These are phyloP conservation scores for Drosophila siamana DNA, from an alignment of 2,888 invertebrate species.

Conservation along the genomic window DNA sequence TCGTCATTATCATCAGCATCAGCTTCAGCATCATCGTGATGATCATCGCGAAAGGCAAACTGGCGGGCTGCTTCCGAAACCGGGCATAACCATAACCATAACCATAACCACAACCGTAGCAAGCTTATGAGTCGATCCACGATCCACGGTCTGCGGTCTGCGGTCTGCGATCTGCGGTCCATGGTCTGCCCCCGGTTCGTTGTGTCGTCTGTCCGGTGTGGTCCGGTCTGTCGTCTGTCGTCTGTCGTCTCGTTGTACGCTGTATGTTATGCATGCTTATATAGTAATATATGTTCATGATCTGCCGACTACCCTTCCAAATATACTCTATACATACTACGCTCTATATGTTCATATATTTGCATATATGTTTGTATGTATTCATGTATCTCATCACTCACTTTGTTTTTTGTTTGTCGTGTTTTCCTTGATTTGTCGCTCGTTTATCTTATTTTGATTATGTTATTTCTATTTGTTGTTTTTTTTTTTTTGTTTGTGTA, in stretches of 20 bases:
- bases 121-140: constrained; percentile 51
- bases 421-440: constrained; percentile 43
- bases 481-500: constrained; percentile 6
- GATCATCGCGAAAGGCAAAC: constrained; percentile 32
- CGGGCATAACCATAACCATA: constrained; percentile 57
- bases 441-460: constrained; percentile 42
- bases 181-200: neutral
- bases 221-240: constrained; percentile 10
- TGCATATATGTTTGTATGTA: neutral
- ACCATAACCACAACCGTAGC: constrained; percentile 56
- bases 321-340: constrained; percentile 19
- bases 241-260: no score
- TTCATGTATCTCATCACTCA: constrained; percentile 58
- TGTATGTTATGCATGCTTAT: constrained; percentile 12
- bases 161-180: constrained; percentile 6
- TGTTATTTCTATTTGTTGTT: constrained; percentile 11
- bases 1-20: constrained; percentile 15
- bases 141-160: constrained; percentile 14
- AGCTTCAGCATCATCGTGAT: constrained; percentile 26
- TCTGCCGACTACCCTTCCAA: constrained; percentile 30
- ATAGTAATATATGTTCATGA: constrained; percentile 38
- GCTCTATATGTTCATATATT: constrained; percentile 25
- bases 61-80: constrained; percentile 67
- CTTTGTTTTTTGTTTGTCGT: constrained; percentile 55
- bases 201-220: constrained; percentile 7